These are phyloP conservation scores for Crotalus helleri DNA, from an alignment of 2,113 vertebrate species.

Conservation along the genomic window DNA sequence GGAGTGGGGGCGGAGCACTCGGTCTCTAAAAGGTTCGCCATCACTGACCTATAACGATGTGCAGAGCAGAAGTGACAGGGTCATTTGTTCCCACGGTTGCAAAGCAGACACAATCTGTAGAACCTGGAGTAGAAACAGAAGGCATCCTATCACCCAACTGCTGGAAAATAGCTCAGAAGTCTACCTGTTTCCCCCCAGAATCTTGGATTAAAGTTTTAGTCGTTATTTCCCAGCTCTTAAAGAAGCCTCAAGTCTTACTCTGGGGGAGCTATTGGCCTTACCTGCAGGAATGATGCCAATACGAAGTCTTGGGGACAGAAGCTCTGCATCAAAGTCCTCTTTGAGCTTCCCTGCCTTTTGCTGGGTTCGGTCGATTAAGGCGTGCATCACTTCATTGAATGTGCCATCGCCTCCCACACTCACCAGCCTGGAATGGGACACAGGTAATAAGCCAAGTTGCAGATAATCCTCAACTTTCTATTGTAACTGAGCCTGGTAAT, in stretches of 20 bases:
- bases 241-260: not conserved
- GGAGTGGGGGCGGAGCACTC: too few species aligned
- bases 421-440: conserved; percentile 68
- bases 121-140: conserved; percentile 57
- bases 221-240: not conserved
- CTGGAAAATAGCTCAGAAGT: not conserved
- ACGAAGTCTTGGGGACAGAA: conserved; percentile 73
- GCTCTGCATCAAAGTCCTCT: conserved; percentile 56
- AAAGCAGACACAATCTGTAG: conserved; percentile 79
- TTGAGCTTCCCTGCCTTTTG: conserved; percentile 74
- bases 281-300: conserved; percentile 84
- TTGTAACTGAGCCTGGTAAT: not conserved
- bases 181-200: not conserved
- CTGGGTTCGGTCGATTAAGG: conserved; percentile 77
- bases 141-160: not conserved
- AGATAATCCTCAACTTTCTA: not conserved
- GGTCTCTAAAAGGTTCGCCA: too few species aligned
- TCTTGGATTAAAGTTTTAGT: not conserved
- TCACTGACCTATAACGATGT: conserved; percentile 69
- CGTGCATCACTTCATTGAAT: conserved; percentile 81
- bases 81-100: conserved; percentile 77
- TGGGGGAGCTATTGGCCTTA: not conserved
- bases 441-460: not conserved
- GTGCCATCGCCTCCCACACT: conserved; percentile 83
- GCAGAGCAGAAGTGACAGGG: conserved; percentile 75